A percentile compares a stretch with the other conserved stretches of the same genome.
Conservation (phyloP, 2,797 vertebrate species). For the Cryptoblepharus egeriae region DNA sequence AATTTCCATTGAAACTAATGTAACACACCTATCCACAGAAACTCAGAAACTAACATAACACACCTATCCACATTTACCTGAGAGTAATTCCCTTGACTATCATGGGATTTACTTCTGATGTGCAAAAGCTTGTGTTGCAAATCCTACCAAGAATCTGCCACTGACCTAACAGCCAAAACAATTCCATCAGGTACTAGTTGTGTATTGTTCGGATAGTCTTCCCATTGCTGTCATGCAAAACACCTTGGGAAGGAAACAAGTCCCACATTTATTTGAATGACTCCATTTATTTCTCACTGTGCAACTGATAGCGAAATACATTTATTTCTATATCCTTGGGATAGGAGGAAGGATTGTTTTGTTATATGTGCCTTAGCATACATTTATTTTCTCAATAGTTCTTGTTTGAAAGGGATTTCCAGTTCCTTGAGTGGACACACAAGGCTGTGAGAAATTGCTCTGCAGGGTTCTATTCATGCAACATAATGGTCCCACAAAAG, state of each 20-base stretch:
- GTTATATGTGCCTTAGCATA: conserved; percentile 69
- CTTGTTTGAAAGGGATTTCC: conserved; percentile 68
- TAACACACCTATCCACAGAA: too few species aligned
- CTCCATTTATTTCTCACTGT: conserved; percentile 68
- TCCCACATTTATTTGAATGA: conserved; percentile 72
- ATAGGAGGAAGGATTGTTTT: conserved; percentile 67
- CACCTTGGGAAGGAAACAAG: conserved; percentile 50
- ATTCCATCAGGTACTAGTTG: conserved; percentile 25
- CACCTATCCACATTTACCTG: too few species aligned
- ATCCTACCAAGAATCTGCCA: not conserved
- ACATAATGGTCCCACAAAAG: conserved; percentile 72
- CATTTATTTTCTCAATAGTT: conserved; percentile 75
- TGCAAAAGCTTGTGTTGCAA: too few species aligned
- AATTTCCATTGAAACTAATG: not conserved
- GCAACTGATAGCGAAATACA: conserved; percentile 66
- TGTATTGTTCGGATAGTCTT: conserved; percentile 50
- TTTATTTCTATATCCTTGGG: conserved; percentile 63
- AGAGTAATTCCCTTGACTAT: too few species aligned
- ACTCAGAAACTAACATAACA: too few species aligned
- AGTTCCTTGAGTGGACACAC: conserved; percentile 70
- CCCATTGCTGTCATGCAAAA: conserved; percentile 66
- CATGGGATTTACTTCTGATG: too few species aligned
- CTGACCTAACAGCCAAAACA: not conserved
- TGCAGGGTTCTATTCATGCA: conserved; percentile 70
- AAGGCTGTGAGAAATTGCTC: conserved; percentile 71